Conservation (phyloP, 1,140 invertebrate genomes). For the Agrypnia vestita region DNA sequence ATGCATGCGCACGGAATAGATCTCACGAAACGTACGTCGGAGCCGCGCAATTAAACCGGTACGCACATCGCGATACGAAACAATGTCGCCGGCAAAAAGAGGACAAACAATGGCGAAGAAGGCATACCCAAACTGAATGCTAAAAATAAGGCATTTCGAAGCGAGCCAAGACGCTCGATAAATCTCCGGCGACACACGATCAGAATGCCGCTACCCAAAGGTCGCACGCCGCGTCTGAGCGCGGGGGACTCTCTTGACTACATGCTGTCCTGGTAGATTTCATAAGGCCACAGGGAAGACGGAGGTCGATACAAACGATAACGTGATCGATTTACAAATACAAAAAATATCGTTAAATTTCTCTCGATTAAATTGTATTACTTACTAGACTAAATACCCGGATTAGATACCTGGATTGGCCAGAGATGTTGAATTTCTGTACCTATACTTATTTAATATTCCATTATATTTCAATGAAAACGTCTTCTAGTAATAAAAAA, state of each 20-base stretch:
- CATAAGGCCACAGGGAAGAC: conserved; percentile 24
- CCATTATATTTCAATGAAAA: too few species aligned
- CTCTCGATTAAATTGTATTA: neutral
- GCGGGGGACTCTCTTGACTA: neutral
- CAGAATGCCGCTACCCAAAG: conserved; percentile 34
- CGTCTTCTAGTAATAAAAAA: too few species aligned
- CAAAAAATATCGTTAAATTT: conserved; percentile 4
- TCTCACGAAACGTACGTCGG: conserved; percentile 39
- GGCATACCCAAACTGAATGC: conserved; percentile 33
- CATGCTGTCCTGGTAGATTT: neutral
- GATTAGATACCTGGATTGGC: too few species aligned
- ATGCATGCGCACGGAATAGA: conserved; percentile 46
- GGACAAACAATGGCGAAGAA: conserved; percentile 39
- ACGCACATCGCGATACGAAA: conserved; percentile 12
- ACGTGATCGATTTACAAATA: neutral
- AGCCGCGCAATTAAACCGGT: conserved; percentile 18
- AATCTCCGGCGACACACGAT: conserved; percentile 30
- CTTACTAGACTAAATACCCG: too few species aligned
- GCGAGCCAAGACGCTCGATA: conserved; percentile 33
- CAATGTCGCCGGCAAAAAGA: conserved; percentile 17
- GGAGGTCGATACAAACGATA: neutral
- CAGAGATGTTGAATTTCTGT: too few species aligned
- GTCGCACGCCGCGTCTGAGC: conserved; percentile 26
- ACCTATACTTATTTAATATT: too few species aligned
- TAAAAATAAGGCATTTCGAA: conserved; percentile 41